A percentile compares a stretch with the other conserved stretches of the same genome.
phyloP scores from a whole-genome alignment of 2,113 vertebrate genomes.

The Microcebus lehilahytsara region DNA sequence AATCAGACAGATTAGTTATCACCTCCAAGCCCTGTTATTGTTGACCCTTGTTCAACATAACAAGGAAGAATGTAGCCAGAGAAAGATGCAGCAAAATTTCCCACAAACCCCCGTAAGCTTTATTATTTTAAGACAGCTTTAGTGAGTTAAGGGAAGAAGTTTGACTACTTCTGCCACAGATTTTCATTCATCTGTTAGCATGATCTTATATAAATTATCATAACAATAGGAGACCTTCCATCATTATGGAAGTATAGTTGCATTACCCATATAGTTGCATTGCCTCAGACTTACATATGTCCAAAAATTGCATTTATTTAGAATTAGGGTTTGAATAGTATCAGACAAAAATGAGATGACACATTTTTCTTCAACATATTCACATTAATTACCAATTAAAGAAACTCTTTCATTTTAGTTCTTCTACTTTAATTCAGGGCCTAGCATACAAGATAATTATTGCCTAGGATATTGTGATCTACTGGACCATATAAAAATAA shows the following conservation, averaged over 20 bases:
- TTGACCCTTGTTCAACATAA: slow-evolving; percentile 30
- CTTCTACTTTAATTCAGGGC: background rate
- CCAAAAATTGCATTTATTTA: background rate
- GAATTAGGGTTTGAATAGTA: background rate
- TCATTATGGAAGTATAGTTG: background rate
- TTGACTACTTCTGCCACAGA: background rate
- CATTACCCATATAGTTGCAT: background rate
- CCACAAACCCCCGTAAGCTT: background rate
- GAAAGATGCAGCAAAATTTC: background rate
- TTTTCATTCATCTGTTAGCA: background rate
- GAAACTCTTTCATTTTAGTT: background rate
- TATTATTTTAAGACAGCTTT: background rate
- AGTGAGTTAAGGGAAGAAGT: background rate
- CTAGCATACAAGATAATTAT: slow-evolving; percentile 48
- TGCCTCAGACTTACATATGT: background rate
- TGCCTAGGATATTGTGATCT: slow-evolving; percentile 67
- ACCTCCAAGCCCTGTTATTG: background rate
- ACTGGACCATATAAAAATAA: slow-evolving; percentile 80
- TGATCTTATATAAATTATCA: background rate
- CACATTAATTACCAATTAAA: slow-evolving; percentile 13
- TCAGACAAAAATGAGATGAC: slow-evolving; percentile 24
- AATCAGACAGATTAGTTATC: background rate
- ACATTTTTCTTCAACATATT: background rate
- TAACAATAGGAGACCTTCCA: background rate
- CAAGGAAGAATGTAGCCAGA: background rate